Evolutionary conservation across 2,113 vertebrate genomes (phyloP).

Genomic region (Copsychus sechellarum): DNA sequence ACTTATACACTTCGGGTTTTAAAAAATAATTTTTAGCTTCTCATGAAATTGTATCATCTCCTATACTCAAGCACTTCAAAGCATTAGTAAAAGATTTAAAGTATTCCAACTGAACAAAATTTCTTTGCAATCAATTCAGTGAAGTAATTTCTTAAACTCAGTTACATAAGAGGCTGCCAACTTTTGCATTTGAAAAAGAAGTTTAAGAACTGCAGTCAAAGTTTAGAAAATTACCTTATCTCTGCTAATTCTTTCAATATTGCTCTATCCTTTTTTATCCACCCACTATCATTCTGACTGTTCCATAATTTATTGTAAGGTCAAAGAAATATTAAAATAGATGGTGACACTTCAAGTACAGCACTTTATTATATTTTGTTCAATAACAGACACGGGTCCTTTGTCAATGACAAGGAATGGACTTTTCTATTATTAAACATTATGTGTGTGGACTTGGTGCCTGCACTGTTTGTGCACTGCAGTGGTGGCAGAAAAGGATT

Average conservation of each 20-base stretch:
- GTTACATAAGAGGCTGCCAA: not conserved
- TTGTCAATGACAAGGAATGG: not conserved
- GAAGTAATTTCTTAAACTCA: not conserved
- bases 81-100: not conserved
- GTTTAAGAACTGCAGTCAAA: not conserved
- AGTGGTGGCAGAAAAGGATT: not conserved
- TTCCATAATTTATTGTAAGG: not conserved
- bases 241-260: not conserved
- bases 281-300: not conserved
- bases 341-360: not conserved
- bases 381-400: not conserved
- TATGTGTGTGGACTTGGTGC: not conserved
- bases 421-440: not conserved
- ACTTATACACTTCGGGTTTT: fast-evolving
- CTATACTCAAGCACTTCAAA: not conserved
- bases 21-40: not conserved
- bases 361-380: not conserved
- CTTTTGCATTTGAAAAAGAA: not conserved
- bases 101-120: not conserved
- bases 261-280: not conserved
- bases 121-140: not conserved
- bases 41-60: not conserved
- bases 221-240: not conserved
- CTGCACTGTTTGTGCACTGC: not conserved
- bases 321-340: not conserved